Evolutionary conservation across 64 coral and sea anemone species (phyloP), one percentile per base, ranked within the genome.

Genomic region (Exaiptasia diaphana): DNA sequence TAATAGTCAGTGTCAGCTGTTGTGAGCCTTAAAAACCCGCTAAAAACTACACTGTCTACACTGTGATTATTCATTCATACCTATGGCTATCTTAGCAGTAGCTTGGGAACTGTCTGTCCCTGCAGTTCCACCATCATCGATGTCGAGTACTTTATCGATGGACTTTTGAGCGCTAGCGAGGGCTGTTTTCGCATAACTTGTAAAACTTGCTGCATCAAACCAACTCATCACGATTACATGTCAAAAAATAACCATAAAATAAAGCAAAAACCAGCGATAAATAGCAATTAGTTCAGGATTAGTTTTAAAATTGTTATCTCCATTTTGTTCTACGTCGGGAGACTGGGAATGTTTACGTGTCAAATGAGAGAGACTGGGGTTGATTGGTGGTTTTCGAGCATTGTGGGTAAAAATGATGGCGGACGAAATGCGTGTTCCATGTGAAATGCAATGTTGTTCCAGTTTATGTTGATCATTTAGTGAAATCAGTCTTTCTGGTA

Each of bases 61-160:
- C n/a, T n/a, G n/a, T n/a, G n/a, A n/a, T n/a, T n/a, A n/a, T n/a
- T n/a, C n/a, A n/a, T n/a, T n/a, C n/a, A n/a, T n/a, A n/a, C n/a
- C n/a, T n/a, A n/a, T n/a, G n/a, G n/a, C n/a, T n/a, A n/a, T n/a
- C n/a, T n/a, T n/a, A n/a, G n/a, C n/a, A n/a, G n/a, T n/a, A n/a
- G n/a, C n/a, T n/a, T n/a, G n/a, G n/a, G n/a, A n/a, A n/a, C n/a
- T n/a, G n/a, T n/a, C 23, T 39, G 67, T 41, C 30, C 23, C 31
- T 12, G 21, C 17, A 25, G 43, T 23, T 23, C 48, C 80, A n/a
- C n/a, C n/a, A 14, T 94, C 91, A 35, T 89, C 85, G 73, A 94
- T 94, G 25, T 94, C 91, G 20, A 94, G 68, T 21, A 89, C 91
- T 71, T 76, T 83, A 34, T 94, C 91, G 45, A 94, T 94, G 4